Conservation (phyloP, 2,888 invertebrate genomes). For the Drosophila birchii region DNA sequence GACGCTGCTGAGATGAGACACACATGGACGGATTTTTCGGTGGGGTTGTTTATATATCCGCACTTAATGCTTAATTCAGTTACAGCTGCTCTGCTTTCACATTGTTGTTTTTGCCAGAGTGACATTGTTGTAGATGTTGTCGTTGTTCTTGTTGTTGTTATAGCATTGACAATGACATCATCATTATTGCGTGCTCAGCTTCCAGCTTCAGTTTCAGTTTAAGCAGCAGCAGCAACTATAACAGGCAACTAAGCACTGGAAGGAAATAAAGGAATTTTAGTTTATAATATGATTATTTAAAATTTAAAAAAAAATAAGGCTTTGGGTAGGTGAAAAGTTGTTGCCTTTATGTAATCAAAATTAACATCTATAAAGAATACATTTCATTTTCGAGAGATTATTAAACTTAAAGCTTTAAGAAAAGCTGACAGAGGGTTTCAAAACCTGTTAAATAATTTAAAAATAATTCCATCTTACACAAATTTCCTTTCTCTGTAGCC, state of each 20-base stretch:
- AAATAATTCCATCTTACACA: neutral
- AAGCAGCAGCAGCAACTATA: constrained; percentile 22
- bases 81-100: constrained; percentile 71
- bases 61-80: constrained; percentile 82
- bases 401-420: neutral
- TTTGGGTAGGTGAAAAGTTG: neutral
- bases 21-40: constrained; percentile 62
- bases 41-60: constrained; percentile 80
- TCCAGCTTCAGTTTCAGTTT: constrained; percentile 41
- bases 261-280: neutral
- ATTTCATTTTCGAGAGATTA: no score
- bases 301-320: neutral
- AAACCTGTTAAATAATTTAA: neutral
- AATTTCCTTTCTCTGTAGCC: neutral
- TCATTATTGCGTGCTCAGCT: constrained; percentile 80
- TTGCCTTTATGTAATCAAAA: neutral
- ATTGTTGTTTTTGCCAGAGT: constrained; percentile 45
- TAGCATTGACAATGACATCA: constrained; percentile 84
- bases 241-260: neutral
- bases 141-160: constrained; percentile 47
- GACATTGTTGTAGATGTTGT: constrained; percentile 37
- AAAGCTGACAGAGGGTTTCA: neutral
- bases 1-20: constrained; percentile 25
- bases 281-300: neutral
- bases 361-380: no score